Base-by-base conservation (phyloP, 1,140 invertebrate species). In the Conus ventricosus region DNA sequence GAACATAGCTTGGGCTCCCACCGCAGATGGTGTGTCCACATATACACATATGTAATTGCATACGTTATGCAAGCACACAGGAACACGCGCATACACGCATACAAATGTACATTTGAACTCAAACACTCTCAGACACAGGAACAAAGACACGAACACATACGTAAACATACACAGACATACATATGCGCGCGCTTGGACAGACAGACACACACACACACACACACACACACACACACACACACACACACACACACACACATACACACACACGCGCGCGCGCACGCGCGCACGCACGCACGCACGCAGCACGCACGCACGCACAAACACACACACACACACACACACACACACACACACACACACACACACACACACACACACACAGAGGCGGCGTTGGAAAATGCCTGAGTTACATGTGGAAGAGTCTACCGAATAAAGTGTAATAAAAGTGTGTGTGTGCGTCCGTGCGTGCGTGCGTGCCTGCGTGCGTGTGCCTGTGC, bases 241-340 rank as follows among this genome's bases (percentile, higher is more conserved):
- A 80, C 76, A 80, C 76, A 80, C 76, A 80, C 76, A 80, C 76
- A 80, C 76, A 80, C 25, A 80, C 76, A 80, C 76, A 80, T 27
- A 80, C 76, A 80, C 8, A 80, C 76, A 80, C 76, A 27, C n/a
- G 2, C 76, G 51, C 76, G 51, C 76, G 51, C 76, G n/a, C 23
- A 39, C 76, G 51, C 76, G 3, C 8, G 4, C 39, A 80, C 76
- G 3, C 25, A 27, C 76, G 51, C 25, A 80, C 71, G 51, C 76
- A 51, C 76, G 1, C 60, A 1, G 4, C 17, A 39, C 39, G 3
- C 39, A 39, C 39, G 3, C 39, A 39, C 39, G 3, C 39, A 39
- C 39, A 39, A 0, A 39, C 39, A 39, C 39, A 39, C 39, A 39
- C 39, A 39, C 39, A 39, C 39, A 39, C 39, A 39, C 39, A 39